These are phyloP conservation scores for Stegophylla sp. DNA, from an alignment of 2,888 invertebrate genomes.

Conservation along the genomic window DNA sequence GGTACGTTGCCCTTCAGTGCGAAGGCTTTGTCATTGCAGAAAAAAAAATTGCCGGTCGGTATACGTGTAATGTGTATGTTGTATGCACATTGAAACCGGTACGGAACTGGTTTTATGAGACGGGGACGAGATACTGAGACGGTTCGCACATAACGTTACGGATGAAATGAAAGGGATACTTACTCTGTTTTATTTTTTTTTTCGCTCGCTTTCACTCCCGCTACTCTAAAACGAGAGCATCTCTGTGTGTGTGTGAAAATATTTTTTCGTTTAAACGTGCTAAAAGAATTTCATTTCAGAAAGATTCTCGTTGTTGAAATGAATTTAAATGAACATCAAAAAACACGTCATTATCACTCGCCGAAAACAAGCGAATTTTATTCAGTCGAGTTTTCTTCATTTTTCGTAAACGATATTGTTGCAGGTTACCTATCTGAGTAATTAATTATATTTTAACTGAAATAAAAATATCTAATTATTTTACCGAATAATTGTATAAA, in stretches of 20 bases:
- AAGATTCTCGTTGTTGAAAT: too few relatives aligned
- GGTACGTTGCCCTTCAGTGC: not conserved
- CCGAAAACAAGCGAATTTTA: too few relatives aligned
- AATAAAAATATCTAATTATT: too few relatives aligned
- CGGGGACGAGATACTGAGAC: not conserved
- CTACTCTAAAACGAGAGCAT: not conserved
- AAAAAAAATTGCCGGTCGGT: not conserved
- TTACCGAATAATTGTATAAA: too few relatives aligned
- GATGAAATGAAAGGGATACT: slow-evolving; percentile 43
- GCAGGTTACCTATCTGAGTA: too few relatives aligned
- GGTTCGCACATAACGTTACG: not conserved
- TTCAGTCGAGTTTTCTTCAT: too few relatives aligned
- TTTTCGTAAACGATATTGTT: too few relatives aligned
- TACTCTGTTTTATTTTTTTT: not conserved
- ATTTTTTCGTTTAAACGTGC: not conserved
- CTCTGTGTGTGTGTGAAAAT: not conserved
- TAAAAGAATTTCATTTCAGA: too few relatives aligned
- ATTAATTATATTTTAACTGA: too few relatives aligned
- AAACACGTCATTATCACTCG: too few relatives aligned
- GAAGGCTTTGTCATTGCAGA: slow-evolving; percentile 16
- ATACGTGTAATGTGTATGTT: not conserved
- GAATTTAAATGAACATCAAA: too few relatives aligned
- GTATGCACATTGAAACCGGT: slow-evolving; percentile 16
- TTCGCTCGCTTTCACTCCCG: slow-evolving; percentile 38
- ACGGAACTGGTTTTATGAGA: slow-evolving; percentile 28